Conservation (phyloP, 1,140 invertebrate species). For the Bombus superbus region DNA sequence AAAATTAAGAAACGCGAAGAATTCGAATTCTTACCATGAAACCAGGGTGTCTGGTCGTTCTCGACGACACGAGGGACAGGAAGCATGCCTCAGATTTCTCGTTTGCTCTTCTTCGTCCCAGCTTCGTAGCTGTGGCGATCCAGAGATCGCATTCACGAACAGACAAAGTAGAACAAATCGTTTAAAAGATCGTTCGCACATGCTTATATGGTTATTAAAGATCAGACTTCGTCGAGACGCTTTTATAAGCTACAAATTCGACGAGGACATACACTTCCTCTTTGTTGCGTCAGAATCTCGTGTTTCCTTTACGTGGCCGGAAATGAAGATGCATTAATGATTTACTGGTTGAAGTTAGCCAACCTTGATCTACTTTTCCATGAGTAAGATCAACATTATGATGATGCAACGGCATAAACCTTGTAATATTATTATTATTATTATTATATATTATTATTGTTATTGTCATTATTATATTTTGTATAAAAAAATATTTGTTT, state of each 20-base stretch:
- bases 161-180: constrained; percentile 22
- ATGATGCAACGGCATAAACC: not conserved
- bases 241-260: constrained; percentile 53
- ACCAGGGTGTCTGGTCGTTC: constrained; percentile 49
- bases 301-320: not conserved
- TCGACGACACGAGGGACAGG: constrained; percentile 56
- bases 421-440: too few relatives aligned
- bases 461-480: too few relatives aligned
- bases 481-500: too few relatives aligned
- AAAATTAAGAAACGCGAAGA: not conserved
- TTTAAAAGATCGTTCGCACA: constrained; percentile 26
- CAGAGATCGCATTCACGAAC: constrained; percentile 26
- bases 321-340: not conserved
- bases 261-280: constrained; percentile 32
- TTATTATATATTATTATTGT: too few relatives aligned
- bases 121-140: constrained; percentile 3
- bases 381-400: not conserved
- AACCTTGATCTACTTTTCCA: constrained; percentile 10
- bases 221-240: not conserved
- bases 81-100: constrained; percentile 40
- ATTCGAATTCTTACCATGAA: constrained; percentile 44
- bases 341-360: not conserved
- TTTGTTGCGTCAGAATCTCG: not conserved
- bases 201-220: constrained; percentile 36
- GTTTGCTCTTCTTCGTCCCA: not conserved